Conservation (phyloP, 1,140 invertebrate genomes). For the Apolygus lucorum region DNA sequence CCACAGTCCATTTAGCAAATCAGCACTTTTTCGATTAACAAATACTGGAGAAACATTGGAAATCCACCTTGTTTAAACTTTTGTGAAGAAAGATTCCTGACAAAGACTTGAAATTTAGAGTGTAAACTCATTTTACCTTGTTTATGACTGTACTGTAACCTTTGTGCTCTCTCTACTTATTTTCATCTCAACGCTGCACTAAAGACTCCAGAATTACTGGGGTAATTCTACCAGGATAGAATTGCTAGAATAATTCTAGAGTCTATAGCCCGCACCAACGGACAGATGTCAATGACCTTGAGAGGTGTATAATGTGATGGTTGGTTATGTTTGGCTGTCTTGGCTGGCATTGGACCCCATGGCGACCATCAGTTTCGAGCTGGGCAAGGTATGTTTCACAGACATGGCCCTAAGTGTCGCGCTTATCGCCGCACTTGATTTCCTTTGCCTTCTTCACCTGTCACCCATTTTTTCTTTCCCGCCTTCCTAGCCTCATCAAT, state of each 20-base stretch:
- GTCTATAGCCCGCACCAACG: neutral
- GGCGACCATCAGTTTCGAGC: slow-evolving; percentile 24
- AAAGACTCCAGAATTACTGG: no score
- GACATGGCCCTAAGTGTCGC: slow-evolving; percentile 15
- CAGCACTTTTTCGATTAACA: no score
- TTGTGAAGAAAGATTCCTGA: no score
- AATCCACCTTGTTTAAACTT: no score
- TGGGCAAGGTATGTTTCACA: slow-evolving; percentile 29
- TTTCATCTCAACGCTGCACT: no score
- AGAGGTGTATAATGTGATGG: slow-evolving; percentile 6
- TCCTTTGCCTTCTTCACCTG: slow-evolving; percentile 22
- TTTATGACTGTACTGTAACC: no score
- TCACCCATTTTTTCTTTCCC: slow-evolving; percentile 17
- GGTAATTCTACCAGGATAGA: neutral
- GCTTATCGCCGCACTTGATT: slow-evolving; percentile 19
- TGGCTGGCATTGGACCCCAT: slow-evolving; percentile 11
- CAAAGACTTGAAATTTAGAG: no score
- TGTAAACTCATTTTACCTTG: no score
- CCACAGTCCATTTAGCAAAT: no score
- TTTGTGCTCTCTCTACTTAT: no score
- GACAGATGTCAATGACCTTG: neutral
- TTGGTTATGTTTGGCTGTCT: slow-evolving; percentile 8
- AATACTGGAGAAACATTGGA: no score
- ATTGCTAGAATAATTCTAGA: neutral
- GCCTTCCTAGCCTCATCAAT: neutral